These are phyloP conservation scores for Stenodema calcarata DNA, from an alignment of 2,888 invertebrate genomes.

Conservation along the genomic window DNA sequence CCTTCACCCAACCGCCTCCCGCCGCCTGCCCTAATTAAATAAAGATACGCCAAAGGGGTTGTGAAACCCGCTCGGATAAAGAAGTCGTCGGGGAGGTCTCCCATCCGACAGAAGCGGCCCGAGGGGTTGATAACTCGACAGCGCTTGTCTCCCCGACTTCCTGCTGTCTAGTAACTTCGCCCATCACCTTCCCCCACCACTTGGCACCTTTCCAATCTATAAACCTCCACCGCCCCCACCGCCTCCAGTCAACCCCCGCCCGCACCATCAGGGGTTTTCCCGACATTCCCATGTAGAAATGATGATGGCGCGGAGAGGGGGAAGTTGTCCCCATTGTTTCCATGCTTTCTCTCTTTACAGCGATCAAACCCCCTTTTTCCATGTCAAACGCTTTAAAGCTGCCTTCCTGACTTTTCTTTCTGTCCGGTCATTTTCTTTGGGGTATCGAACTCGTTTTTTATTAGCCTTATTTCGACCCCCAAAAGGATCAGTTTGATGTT, in stretches of 20 bases:
- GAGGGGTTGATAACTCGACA: slow-evolving; percentile 42
- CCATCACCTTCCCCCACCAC: slow-evolving; percentile 15
- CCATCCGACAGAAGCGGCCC: too few species aligned
- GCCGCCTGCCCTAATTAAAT: slow-evolving; percentile 18
- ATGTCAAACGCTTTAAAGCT: not conserved
- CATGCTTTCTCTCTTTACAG: not conserved
- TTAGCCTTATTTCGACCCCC: not conserved
- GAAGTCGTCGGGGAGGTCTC: not conserved
- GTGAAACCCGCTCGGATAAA: not conserved
- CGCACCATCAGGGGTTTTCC: not conserved
- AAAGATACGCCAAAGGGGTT: slow-evolving; percentile 23
- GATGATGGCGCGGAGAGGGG: not conserved
- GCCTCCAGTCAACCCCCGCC: not conserved
- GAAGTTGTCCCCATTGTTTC: not conserved
- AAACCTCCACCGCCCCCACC: not conserved
- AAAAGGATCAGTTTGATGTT: too few species aligned
- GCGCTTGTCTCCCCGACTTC: slow-evolving; percentile 38
- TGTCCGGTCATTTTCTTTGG: not conserved
- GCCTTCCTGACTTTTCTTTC: not conserved
- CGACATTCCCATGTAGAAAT: not conserved
- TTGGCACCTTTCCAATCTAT: slow-evolving; percentile 54
- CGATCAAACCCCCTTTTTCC: slow-evolving; percentile 22
- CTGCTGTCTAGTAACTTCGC: slow-evolving; percentile 38
- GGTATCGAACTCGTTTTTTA: not conserved
- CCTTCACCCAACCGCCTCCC: not conserved